Evolutionary conservation across 2,113 vertebrate genomes (phyloP), one percentile per base, ranked within the genome.

Genomic region (Varanus salvator): DNA sequence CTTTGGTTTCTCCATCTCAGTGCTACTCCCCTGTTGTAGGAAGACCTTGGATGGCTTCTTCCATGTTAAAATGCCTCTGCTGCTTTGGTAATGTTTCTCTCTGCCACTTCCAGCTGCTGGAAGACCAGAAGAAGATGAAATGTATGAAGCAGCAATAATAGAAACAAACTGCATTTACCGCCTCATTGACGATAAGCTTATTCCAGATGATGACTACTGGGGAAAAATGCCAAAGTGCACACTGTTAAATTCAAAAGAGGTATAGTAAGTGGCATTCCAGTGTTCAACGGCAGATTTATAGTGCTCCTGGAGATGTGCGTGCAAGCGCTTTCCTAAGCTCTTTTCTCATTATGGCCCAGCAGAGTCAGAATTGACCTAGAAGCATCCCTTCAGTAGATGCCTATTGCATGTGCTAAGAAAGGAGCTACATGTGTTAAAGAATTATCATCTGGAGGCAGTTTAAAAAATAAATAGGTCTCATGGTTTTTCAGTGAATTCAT

Each of bases 101-200:
- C 52, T 80, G 69, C n/a, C 77, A 84, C 86, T 93, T 93, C 85
- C 91, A 99, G 99, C 97, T 6, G 98, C 98, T 29, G 98, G 99
- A 94, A 98, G 95, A 4, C 98, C 98, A 0, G 98, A 99, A 87
- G 98, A 99, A 93, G 99, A 99, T 0, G 99, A 99, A 92, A 97
- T 98, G 85, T 99, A 99, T 9, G 99, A 99, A 95, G 97, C 96
- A 0, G 99, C 98, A 95, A 98, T 99, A 23, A 98, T 99, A 94
- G 99, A 99, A 96, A 99, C 99, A 1, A 99, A 99, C 95, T 99
- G 99, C 89, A 98, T 98, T 92, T 99, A 99, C 93, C 98, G 98
- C 8, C 96, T 99, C 0, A 94, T 97, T 66, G 98, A 98, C 0
- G 98, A 99, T 95, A 99, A 99, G 89, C 98, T 99, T 31, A 98